A percentile compares a stretch with the other conserved stretches of the same genome.
These are phyloP conservation scores for Forpus xanthops DNA, from an alignment of 2,797 vertebrate species.

Conservation along the genomic window DNA sequence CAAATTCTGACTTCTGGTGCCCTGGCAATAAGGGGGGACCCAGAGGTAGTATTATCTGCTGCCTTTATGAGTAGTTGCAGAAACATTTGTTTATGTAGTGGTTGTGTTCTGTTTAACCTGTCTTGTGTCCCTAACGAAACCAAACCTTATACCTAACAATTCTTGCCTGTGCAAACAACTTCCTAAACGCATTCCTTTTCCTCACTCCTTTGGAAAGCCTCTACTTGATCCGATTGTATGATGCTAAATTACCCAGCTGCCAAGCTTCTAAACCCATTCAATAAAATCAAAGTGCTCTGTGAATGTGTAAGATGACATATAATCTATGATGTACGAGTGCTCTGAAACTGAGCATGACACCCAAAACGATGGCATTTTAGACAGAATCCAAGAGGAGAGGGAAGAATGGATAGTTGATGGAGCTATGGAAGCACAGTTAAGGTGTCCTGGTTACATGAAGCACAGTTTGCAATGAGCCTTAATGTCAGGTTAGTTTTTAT, in stretches of 20 bases:
- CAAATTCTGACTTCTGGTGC: not conserved
- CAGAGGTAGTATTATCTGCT: constrained; percentile 17
- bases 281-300: not conserved
- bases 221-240: not conserved
- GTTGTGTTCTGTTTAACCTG: not conserved
- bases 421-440: not conserved
- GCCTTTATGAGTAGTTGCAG: not conserved
- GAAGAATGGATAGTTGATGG: not conserved
- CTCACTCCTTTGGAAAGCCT: not conserved
- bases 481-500: not conserved
- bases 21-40: not conserved
- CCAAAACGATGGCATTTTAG: not conserved
- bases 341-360: not conserved
- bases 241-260: not conserved
- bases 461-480: not conserved
- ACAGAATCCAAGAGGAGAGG: not conserved
- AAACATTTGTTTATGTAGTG: constrained; percentile 11
- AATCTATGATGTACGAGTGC: not conserved
- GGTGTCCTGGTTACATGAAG: not conserved
- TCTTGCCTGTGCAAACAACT: not conserved
- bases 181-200: not conserved
- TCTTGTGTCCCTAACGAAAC: not conserved
- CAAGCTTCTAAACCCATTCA: not conserved
- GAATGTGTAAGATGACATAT: not conserved
- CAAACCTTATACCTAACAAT: constrained; percentile 8